Percentiles rank a stretch among this genome's conserved stretches.
Evolutionary conservation across 2,888 invertebrate species (phyloP).

Genomic region (Tiliacea citrago): DNA sequence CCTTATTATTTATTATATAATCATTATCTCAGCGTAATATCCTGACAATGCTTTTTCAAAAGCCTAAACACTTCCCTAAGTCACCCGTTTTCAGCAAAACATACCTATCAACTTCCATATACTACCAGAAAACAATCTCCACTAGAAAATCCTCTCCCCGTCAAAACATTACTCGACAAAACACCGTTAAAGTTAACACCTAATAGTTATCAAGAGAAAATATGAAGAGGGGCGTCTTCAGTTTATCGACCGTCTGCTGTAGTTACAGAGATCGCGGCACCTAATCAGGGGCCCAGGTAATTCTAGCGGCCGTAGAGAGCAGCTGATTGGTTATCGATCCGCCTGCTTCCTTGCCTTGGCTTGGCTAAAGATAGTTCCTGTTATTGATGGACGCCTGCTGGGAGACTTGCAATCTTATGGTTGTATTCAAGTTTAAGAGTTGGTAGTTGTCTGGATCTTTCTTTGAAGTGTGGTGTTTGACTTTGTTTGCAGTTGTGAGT

Average conservation of each 20-base stretch:
- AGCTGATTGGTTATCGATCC: constrained; percentile 89
- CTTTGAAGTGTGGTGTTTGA: constrained; percentile 15
- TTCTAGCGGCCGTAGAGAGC: constrained; percentile 70
- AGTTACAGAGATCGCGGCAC: constrained; percentile 77
- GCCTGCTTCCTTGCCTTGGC: constrained; percentile 71
- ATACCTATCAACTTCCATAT: not conserved
- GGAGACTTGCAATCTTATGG: constrained; percentile 36
- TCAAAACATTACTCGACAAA: constrained; percentile 39
- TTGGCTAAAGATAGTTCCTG: constrained; percentile 74
- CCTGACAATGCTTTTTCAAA: not conserved
- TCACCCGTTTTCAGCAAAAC: not conserved
- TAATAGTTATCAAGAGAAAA: constrained; percentile 56
- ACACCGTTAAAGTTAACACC: constrained; percentile 50
- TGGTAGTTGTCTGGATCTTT: constrained; percentile 7
- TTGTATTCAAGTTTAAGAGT: constrained; percentile 4
- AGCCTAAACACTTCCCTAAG: too few species aligned
- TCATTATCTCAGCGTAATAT: not conserved
- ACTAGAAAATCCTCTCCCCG: constrained; percentile 14
- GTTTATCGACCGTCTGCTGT: constrained; percentile 74
- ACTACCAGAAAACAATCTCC: constrained; percentile 16
- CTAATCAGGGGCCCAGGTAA: constrained; percentile 85
- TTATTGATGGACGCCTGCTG: constrained; percentile 68
- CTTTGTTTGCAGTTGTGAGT: constrained; percentile 7
- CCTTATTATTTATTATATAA: not conserved
- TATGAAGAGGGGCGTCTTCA: constrained; percentile 52